phyloP scores from a whole-genome alignment of 2,113 vertebrate species.

The Nycticorax nycticorax region DNA sequence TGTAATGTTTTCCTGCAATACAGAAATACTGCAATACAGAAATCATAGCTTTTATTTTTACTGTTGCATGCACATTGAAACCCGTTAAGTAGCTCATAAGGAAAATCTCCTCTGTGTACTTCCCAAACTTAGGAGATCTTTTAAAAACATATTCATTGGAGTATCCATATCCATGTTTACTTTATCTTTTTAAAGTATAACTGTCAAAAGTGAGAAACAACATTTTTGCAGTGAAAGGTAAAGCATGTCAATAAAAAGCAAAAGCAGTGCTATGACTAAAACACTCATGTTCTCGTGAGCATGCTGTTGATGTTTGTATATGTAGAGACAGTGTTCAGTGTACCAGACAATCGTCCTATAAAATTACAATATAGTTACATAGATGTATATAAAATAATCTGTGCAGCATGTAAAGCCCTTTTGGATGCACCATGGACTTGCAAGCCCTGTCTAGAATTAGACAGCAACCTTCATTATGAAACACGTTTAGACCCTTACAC shows the following conservation, averaged over 20 bases:
- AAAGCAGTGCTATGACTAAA: not conserved
- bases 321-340: not conserved
- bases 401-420: not conserved
- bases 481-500: not conserved
- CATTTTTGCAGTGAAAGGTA: not conserved
- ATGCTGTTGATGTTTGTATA: not conserved
- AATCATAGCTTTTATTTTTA: conserved; percentile 50
- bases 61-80: conserved; percentile 42
- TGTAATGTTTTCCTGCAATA: conserved; percentile 17
- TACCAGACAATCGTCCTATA: not conserved
- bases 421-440: not conserved
- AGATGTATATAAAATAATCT: not conserved
- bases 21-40: not conserved
- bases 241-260: not conserved
- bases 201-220: not conserved
- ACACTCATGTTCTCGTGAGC: fast-evolving
- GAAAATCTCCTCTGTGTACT: conserved; percentile 7
- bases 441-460: not conserved
- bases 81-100: conserved; percentile 37
- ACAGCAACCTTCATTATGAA: not conserved
- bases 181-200: not conserved
- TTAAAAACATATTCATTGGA: not conserved
- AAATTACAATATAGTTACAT: not conserved
- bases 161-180: not conserved
- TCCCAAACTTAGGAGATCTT: conserved; percentile 1